Percentiles rank a stretch among this genome's conserved stretches.
phyloP scores from a whole-genome alignment of 2,113 vertebrate genomes.

The Donacobius atricapilla region DNA sequence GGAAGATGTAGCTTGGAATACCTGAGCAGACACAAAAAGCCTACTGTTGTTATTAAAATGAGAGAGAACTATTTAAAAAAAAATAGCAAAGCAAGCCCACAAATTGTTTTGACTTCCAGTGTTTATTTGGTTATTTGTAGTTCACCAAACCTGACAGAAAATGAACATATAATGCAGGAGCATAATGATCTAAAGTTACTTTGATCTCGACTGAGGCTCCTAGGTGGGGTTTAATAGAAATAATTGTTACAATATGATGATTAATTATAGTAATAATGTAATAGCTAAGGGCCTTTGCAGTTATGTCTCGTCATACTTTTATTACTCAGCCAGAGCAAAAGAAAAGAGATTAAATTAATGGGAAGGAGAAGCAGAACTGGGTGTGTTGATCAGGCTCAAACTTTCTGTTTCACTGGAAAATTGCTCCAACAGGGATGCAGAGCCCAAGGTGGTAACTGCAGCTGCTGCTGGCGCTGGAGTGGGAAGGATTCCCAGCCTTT shows the following conservation, averaged over 20 bases:
- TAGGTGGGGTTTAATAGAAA: background rate
- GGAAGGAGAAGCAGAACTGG: background rate
- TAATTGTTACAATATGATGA: slow-evolving; percentile 17
- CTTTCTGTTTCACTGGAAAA: background rate
- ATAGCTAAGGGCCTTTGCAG: background rate
- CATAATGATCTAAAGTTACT: background rate
- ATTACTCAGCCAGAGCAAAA: background rate
- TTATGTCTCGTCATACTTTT: background rate
- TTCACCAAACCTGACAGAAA: background rate
- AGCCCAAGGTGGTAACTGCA: background rate
- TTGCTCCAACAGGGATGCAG: background rate
- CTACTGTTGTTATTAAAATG: background rate
- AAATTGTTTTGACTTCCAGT: background rate
- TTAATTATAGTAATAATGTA: slow-evolving; percentile 3
- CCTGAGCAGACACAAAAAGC: background rate
- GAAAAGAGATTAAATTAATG: background rate
- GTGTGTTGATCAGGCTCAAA: background rate
- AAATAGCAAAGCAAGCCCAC: background rate
- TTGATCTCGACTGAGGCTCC: background rate
- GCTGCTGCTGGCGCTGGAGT: background rate
- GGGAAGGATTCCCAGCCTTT: background rate
- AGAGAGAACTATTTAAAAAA: background rate
- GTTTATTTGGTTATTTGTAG: background rate
- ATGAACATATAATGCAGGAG: background rate
- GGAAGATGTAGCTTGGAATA: background rate